Evolutionary conservation across 1,140 invertebrate species (phyloP).

Genomic region (Zaprionus ghesquierei): DNA sequence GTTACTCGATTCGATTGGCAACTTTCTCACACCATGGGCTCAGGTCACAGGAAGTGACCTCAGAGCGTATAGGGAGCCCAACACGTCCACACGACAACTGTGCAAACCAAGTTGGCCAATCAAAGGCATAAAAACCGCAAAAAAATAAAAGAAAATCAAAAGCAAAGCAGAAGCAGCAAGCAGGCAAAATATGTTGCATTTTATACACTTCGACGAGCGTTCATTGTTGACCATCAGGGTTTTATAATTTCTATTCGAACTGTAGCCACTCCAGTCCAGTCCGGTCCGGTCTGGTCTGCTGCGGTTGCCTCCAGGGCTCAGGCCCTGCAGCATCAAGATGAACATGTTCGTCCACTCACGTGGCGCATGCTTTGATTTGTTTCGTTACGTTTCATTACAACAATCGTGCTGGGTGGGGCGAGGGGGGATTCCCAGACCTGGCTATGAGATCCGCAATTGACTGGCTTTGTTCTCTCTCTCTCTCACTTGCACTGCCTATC

Average conservation of each 20-base stretch:
- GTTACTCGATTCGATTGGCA: slow-evolving; percentile 9
- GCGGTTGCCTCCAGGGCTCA: too few relatives aligned
- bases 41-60: slow-evolving; percentile 63
- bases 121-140: slow-evolving; percentile 63
- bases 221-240: slow-evolving; percentile 32
- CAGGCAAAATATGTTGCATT: slow-evolving; percentile 64
- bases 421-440: neutral
- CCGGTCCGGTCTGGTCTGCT: neutral
- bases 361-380: slow-evolving; percentile 77
- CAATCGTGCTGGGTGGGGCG: slow-evolving; percentile 61
- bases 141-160: slow-evolving; percentile 3
- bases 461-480: neutral
- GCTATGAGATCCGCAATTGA: neutral
- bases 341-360: slow-evolving; percentile 72
- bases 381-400: slow-evolving; percentile 79
- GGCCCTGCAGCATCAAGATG: slow-evolving; percentile 45
- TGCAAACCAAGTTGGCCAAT: slow-evolving; percentile 49
- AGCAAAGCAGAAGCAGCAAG: slow-evolving; percentile 2
- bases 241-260: slow-evolving; percentile 63
- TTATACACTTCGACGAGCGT: slow-evolving; percentile 45
- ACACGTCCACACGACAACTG: slow-evolving; percentile 41
- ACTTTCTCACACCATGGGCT: slow-evolving; percentile 26
- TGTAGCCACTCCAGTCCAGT: slow-evolving; percentile 1
- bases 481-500: neutral
- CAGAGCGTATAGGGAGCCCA: slow-evolving; percentile 37